These are phyloP conservation scores for Calliscelio sp. DNA, from an alignment of 2,888 invertebrate species.

Conservation along the genomic window DNA sequence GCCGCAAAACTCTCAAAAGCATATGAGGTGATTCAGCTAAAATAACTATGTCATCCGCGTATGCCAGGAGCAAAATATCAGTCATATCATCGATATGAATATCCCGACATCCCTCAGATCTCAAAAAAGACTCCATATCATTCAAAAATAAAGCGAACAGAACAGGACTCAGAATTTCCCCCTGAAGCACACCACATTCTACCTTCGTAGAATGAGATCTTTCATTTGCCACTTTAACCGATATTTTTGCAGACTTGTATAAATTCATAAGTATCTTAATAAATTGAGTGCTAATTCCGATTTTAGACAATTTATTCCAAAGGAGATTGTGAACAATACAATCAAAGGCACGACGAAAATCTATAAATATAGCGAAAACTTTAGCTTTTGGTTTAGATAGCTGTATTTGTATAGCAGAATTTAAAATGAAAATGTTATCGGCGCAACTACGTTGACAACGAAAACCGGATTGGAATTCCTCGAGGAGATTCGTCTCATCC, in stretches of 20 bases:
- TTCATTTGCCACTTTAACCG: not conserved
- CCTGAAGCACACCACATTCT: constrained; percentile 5
- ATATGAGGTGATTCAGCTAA: constrained; percentile 17
- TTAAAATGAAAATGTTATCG: constrained; percentile 14
- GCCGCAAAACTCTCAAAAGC: not conserved
- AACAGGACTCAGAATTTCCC: not conserved
- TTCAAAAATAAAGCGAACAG: constrained; percentile 1
- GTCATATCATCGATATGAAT: constrained; percentile 1
- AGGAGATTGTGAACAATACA: constrained; percentile 3
- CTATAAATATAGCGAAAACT: constrained; percentile 2
- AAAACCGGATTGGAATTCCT: constrained; percentile 13
- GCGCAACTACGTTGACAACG: not conserved
- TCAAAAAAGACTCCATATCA: constrained; percentile 17
- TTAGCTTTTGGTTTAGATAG: not conserved
- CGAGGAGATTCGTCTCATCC: not conserved
- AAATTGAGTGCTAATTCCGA: constrained; percentile 1
- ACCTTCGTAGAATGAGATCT: not conserved
- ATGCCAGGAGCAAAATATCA: constrained; percentile 13
- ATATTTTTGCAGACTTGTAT: not conserved
- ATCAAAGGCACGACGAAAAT: constrained; percentile 2
- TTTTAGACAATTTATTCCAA: not conserved
- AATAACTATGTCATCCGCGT: constrained; percentile 27
- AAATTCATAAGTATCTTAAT: not conserved
- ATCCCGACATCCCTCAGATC: constrained; percentile 2
- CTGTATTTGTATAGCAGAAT: not conserved